Evolutionary conservation across 2,113 vertebrate genomes (phyloP).

Genomic region (Heterotis niloticus): DNA sequence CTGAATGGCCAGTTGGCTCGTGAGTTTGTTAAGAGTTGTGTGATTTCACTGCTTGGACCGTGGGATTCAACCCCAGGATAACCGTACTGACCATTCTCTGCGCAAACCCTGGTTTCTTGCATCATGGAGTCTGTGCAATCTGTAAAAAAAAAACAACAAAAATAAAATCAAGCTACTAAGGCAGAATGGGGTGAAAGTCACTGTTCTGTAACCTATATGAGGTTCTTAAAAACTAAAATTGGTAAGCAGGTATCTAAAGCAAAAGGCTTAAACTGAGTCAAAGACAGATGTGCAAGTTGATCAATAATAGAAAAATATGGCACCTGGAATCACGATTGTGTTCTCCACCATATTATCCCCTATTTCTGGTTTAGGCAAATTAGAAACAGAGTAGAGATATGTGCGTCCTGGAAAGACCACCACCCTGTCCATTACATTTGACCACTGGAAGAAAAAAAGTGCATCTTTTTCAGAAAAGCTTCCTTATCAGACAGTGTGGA

Average conservation of each 20-base stretch:
- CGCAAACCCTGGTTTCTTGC: constrained; percentile 39
- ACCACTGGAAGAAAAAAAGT: constrained; percentile 53
- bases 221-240: background rate
- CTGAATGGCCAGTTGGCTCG: background rate
- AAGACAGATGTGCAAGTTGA: background rate
- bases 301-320: constrained; percentile 4
- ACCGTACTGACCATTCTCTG: constrained; percentile 50
- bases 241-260: background rate
- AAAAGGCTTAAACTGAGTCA: background rate
- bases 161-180: background rate
- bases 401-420: constrained; percentile 44
- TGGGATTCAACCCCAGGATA: background rate
- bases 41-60: background rate
- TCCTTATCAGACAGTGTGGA: background rate
- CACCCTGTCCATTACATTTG: constrained; percentile 50
- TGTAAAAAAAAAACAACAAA: constrained; percentile 27
- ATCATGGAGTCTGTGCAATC: constrained; percentile 49
- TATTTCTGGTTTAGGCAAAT: constrained; percentile 51
- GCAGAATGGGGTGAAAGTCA: background rate
- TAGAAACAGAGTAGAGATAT: constrained; percentile 50
- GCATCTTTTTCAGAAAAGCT: background rate
- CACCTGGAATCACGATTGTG: constrained; percentile 52
- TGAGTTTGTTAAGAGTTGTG: background rate
- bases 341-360: background rate
- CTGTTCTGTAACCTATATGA: background rate